Conservation (phyloP, 2,888 invertebrate species). For the Kryphioiulus occultus region DNA sequence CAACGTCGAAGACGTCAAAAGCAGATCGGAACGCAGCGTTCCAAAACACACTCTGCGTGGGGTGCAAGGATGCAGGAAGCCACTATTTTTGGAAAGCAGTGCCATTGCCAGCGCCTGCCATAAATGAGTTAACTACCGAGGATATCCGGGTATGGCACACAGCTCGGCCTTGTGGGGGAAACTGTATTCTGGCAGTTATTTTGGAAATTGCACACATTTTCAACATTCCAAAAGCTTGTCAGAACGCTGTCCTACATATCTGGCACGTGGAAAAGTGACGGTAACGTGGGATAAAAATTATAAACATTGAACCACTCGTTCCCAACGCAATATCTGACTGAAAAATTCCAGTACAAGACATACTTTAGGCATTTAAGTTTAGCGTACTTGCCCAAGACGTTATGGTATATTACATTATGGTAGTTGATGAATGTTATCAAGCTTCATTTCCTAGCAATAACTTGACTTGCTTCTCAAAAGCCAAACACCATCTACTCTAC, state of each 20-base stretch:
- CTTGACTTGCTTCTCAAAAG: too few species aligned
- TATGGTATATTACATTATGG: too few species aligned
- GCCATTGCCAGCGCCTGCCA: conserved; percentile 6
- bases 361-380: too few species aligned
- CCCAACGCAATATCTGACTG: too few species aligned
- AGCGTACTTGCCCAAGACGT: too few species aligned
- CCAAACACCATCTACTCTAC: too few species aligned
- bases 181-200: background rate
- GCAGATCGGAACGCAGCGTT: background rate
- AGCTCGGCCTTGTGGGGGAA: background rate
- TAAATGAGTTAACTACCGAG: background rate
- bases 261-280: background rate
- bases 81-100: background rate
- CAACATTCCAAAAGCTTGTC: background rate
- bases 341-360: too few species aligned
- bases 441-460: too few species aligned
- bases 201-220: background rate
- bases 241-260: background rate
- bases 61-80: background rate
- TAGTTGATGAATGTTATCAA: too few species aligned
- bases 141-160: background rate
- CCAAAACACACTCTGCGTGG: background rate
- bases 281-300: too few species aligned
- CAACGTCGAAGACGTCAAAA: background rate
- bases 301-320: too few species aligned